A percentile compares a stretch with the other conserved stretches of the same genome.
Evolutionary conservation across 92 coral and sea anemone genomes (phyloP).

Genomic region (Bergia sp.): DNA sequence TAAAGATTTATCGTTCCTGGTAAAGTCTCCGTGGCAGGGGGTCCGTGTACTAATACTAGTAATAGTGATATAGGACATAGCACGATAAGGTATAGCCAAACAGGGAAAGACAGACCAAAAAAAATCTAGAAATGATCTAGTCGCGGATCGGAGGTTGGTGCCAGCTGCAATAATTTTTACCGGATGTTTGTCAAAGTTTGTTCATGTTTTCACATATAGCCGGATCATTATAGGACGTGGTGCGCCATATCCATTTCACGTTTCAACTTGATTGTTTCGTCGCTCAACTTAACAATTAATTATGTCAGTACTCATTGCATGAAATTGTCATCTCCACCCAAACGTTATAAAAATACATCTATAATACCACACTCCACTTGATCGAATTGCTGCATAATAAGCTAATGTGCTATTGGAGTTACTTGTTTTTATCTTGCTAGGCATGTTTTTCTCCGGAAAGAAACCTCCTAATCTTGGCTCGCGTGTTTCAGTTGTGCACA

Average conservation of each 20-base stretch:
- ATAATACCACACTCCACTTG: background rate
- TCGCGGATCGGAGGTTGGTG: background rate
- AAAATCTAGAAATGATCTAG: background rate
- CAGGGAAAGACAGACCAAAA: background rate
- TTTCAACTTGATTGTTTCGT: constrained; percentile 2
- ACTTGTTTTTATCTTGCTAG: background rate
- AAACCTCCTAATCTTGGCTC: background rate
- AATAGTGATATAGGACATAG: background rate
- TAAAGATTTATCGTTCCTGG: background rate
- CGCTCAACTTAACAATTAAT: background rate
- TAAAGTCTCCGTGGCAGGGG: background rate
- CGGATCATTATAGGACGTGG: no score
- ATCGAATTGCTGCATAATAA: background rate
- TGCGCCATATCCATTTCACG: background rate
- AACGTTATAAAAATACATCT: background rate
- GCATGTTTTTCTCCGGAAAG: background rate
- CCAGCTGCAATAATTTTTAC: background rate
- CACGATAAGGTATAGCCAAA: no score
- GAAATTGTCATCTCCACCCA: background rate
- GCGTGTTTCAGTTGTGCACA: background rate
- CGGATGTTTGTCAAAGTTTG: background rate
- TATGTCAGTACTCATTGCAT: background rate
- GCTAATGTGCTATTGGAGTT: background rate
- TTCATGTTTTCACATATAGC: background rate
- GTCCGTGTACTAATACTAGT: no score